A percentile compares a stretch with the other conserved stretches of the same genome.
These are phyloP conservation scores for Illadopsis cleaveri DNA, from an alignment of 2,113 vertebrate genomes.

Conservation along the genomic window DNA sequence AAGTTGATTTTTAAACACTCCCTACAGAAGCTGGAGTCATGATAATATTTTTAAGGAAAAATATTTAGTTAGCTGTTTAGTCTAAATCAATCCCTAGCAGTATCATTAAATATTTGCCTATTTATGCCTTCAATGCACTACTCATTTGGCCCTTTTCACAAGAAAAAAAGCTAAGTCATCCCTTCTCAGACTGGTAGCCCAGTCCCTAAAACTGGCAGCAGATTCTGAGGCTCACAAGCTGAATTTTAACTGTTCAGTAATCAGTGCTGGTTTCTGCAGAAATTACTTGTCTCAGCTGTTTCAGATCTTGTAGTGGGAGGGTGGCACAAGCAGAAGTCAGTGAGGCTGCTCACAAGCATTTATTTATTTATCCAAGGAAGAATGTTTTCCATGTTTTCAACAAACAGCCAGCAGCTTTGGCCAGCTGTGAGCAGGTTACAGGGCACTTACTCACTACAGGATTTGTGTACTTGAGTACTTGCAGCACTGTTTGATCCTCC, in stretches of 20 bases:
- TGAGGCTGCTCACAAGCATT: not conserved
- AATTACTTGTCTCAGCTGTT: not conserved
- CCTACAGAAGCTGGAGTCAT: not conserved
- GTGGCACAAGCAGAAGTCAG: not conserved
- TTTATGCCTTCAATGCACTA: not conserved
- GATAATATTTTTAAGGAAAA: not conserved
- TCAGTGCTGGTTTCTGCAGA: not conserved
- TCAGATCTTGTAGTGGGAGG: not conserved
- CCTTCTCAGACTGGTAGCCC: not conserved
- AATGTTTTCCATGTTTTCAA: not conserved
- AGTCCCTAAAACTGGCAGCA: not conserved
- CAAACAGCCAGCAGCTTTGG: not conserved
- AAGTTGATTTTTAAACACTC: not conserved
- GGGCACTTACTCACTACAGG: not conserved
- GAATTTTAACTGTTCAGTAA: not conserved
- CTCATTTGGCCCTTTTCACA: not conserved
- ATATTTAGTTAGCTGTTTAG: not conserved
- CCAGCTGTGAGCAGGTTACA: not conserved
- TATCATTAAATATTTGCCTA: not conserved
- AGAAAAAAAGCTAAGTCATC: not conserved
- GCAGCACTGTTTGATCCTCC: not conserved
- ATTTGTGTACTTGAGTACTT: not conserved
- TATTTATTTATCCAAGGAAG: not conserved
- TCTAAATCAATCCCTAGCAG: not conserved
- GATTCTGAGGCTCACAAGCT: not conserved